Evolutionary conservation across 2,113 vertebrate genomes (phyloP), one percentile per base, ranked within the genome.

Genomic region (Muntiacus reevesi): DNA sequence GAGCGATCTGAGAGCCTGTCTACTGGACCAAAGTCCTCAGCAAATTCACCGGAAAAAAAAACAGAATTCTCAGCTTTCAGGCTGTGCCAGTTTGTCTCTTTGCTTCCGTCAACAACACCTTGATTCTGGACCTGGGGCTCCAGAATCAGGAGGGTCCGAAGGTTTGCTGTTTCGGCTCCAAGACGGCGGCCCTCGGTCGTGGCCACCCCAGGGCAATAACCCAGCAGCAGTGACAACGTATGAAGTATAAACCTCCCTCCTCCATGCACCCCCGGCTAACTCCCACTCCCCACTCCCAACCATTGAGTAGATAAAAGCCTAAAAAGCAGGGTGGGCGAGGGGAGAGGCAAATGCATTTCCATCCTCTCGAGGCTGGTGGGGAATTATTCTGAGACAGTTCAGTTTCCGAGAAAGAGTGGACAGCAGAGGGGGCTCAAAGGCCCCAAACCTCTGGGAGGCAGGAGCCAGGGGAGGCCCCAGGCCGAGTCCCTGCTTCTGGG

Each of bases 101-200:
- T 47, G 0, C 15, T 50, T 52, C 47, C 5, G 0, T 50, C 3
- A 1, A 81, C 16, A 33, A 2, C 50, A 54, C 79, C 19, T 54
- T 81, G 78, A n/a, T 52, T 81, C 78, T 52, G 47, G 16, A 19
- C 28, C 30, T 52, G 10, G 28, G 78, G 9, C 9, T 81, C 16
- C 78, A 52, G 47, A 54, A 54, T 30, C 10, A 21, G 30, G 30
- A 82, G 30, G 11, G 30, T n/a, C 28, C 2, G 3, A n/a, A 52
- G 13, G 33, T 13, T 17, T 2, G 5, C 30, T 12, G 17, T 52
- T 52, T 82, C 17, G 6, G 30, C 79, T 52, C 47, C 30, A n/a
- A 50, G 47, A 52, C 5, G 12, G 78, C 9, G 28, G 79, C 47
- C 28, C 79, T 54, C 0, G 0, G 15, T 4, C 17, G 4, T 1